These are phyloP conservation scores for Brachionus plicatilis DNA, from an alignment of 1,140 invertebrate species.

Conservation along the genomic window DNA sequence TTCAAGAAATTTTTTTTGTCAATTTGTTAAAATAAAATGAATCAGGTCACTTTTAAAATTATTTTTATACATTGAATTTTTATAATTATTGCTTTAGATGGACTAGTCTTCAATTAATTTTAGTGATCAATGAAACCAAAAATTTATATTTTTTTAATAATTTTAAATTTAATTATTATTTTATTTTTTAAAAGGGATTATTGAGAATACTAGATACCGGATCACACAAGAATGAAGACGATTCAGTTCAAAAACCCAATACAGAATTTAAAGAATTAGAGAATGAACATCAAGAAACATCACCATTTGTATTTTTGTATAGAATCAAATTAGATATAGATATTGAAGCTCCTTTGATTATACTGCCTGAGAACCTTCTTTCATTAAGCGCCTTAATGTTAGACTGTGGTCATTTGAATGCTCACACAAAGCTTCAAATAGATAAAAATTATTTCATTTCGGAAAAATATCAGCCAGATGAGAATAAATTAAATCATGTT, in stretches of 20 bases:
- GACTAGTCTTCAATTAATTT: too few species aligned
- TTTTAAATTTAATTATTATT: not conserved
- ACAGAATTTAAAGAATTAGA: not conserved
- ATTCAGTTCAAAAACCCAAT: not conserved
- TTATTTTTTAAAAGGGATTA: not conserved
- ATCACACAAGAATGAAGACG: not conserved
- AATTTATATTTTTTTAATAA: not conserved
- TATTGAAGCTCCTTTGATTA: conserved; percentile 15
- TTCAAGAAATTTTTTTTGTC: not conserved
- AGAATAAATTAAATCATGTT: not conserved
- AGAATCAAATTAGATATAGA: conserved; percentile 26
- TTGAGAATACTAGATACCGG: not conserved
- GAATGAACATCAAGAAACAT: not conserved
- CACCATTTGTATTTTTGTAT: not conserved
- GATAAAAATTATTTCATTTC: not conserved
- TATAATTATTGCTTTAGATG: too few species aligned
- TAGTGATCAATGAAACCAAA: too few species aligned
- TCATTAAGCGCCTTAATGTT: not conserved
- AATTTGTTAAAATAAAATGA: not conserved
- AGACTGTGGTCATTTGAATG: conserved; percentile 28
- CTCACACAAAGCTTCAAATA: not conserved
- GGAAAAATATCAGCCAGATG: not conserved
- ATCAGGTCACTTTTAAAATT: too few species aligned
- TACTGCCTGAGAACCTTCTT: not conserved
- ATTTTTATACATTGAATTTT: too few species aligned